These are phyloP conservation scores for Sacculina carcini DNA, from an alignment of 2,888 invertebrate species.

Conservation along the genomic window DNA sequence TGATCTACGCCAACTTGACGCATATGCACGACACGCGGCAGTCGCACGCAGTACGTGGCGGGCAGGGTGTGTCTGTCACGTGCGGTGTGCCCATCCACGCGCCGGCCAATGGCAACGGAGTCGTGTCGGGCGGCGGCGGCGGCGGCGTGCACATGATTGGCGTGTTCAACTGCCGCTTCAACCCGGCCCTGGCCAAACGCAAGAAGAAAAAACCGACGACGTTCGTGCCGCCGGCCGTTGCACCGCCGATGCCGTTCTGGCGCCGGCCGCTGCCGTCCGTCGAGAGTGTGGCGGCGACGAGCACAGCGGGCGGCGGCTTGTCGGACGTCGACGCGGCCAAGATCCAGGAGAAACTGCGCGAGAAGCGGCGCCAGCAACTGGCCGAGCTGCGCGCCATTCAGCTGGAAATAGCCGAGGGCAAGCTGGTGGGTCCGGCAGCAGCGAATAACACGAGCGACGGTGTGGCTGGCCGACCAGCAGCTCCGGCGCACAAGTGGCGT, in stretches of 20 bases:
- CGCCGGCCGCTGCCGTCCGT: constrained; percentile 35
- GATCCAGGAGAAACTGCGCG: constrained; percentile 59
- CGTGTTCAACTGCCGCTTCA: constrained; percentile 70
- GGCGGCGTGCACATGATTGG: constrained; percentile 28
- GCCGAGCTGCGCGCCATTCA: constrained; percentile 55
- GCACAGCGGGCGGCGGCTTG: constrained; percentile 43
- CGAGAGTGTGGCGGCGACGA: constrained; percentile 41
- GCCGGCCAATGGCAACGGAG: not conserved
- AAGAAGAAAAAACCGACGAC: constrained; percentile 75
- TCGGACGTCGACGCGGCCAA: constrained; percentile 54
- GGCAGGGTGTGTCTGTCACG: too few species aligned
- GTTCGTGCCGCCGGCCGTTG: constrained; percentile 37
- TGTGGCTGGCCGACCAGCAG: constrained; percentile 31
- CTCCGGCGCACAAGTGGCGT: constrained; percentile 41
- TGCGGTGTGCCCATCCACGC: not conserved
- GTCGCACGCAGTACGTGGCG: too few species aligned
- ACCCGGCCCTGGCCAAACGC: constrained; percentile 44
- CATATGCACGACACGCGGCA: too few species aligned
- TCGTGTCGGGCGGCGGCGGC: constrained; percentile 1
- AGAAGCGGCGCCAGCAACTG: constrained; percentile 62
- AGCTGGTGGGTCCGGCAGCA: constrained; percentile 23
- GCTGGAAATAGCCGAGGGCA: constrained; percentile 63
- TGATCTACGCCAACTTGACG: constrained; percentile 1
- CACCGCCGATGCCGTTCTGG: constrained; percentile 33
- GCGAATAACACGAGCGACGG: constrained; percentile 18